Evolutionary conservation across 2,888 invertebrate genomes (phyloP).

Genomic region (Glaucopsyche alexis): DNA sequence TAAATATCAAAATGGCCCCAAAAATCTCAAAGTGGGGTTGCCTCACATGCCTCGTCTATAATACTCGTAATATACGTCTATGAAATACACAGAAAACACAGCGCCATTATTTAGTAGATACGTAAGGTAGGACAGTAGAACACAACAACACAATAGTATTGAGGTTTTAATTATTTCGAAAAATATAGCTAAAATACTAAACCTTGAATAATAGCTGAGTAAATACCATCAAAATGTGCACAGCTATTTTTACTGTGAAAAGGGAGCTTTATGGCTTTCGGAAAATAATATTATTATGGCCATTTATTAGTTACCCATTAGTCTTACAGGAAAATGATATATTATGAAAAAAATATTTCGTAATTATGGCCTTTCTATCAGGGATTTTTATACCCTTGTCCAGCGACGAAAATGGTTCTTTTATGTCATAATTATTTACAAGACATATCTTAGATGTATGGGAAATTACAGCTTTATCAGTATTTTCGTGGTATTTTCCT

Average conservation of each 20-base stretch:
- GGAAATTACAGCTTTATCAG: neutral
- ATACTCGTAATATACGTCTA: too few species aligned
- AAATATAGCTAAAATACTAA: neutral
- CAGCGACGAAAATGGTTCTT: slow-evolving; percentile 10
- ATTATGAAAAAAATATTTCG: slow-evolving; percentile 7
- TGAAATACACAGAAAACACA: neutral
- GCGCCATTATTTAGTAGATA: neutral
- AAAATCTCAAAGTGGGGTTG: too few species aligned
- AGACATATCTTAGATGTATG: neutral
- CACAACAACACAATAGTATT: neutral
- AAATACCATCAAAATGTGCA: too few species aligned
- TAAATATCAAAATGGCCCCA: too few species aligned
- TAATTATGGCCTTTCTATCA: neutral
- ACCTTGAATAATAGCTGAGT: neutral
- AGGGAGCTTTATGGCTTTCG: neutral
- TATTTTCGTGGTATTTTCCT: too few species aligned
- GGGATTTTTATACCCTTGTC: neutral
- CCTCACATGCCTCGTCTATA: too few species aligned
- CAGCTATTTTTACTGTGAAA: too few species aligned
- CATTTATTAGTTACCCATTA: neutral
- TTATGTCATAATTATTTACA: neutral
- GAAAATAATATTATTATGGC: neutral
- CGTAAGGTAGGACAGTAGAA: too few species aligned
- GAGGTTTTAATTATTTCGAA: neutral
- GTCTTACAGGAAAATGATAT: slow-evolving; percentile 2